phyloP scores from a whole-genome alignment of 2,113 vertebrate genomes.

The Aythya baeri region DNA sequence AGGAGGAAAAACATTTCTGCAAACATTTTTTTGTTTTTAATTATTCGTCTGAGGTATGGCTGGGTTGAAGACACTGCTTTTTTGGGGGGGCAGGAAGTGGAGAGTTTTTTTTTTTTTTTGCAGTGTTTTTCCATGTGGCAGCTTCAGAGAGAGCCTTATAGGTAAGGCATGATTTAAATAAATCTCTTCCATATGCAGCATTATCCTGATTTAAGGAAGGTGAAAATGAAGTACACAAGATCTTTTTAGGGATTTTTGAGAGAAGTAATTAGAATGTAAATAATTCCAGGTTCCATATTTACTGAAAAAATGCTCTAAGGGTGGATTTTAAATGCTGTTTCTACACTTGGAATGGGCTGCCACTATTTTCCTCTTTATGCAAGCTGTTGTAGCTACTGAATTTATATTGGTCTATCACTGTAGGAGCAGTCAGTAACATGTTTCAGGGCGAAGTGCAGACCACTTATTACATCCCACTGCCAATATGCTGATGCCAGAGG shows the following conservation, averaged over 20 bases:
- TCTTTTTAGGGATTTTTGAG: background rate
- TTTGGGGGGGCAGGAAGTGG: background rate
- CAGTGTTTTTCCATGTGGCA: background rate
- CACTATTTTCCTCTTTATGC: background rate
- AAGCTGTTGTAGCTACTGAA: background rate
- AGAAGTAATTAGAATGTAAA: background rate
- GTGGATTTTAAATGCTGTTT: background rate
- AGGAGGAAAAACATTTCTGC: background rate
- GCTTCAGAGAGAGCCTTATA: background rate
- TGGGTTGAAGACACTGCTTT: background rate
- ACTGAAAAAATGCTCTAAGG: fast-evolving
- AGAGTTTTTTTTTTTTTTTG: background rate
- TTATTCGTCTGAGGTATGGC: background rate
- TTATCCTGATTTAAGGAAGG: background rate
- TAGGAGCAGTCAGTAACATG: background rate
- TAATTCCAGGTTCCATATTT: background rate
- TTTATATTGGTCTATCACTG: background rate
- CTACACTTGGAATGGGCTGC: background rate
- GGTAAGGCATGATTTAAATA: background rate
- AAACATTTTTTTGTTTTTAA: background rate
- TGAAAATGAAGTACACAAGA: background rate
- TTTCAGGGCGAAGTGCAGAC: background rate
- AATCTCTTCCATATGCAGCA: background rate
- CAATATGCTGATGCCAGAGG: constrained; percentile 18
- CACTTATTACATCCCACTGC: background rate